These are phyloP conservation scores for Thereva unica DNA, from an alignment of 2,888 invertebrate species.

Conservation along the genomic window DNA sequence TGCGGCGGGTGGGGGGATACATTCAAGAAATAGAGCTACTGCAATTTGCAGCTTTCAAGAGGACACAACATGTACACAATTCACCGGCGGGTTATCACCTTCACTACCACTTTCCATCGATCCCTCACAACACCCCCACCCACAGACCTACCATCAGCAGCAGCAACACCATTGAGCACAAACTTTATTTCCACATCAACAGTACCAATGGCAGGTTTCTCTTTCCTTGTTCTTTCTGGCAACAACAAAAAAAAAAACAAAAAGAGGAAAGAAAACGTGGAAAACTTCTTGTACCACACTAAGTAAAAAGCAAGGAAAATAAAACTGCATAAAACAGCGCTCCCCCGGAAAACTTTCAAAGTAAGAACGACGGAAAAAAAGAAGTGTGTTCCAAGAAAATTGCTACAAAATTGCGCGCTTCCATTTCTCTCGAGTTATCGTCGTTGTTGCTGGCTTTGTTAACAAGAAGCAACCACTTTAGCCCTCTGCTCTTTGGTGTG, in stretches of 20 bases:
- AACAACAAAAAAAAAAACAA: slow-evolving; percentile 14
- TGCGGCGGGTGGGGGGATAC: too few relatives aligned
- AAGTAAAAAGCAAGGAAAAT: not conserved
- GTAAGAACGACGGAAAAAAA: not conserved
- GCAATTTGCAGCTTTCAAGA: slow-evolving; percentile 31
- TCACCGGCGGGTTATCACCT: not conserved
- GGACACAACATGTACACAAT: slow-evolving; percentile 24
- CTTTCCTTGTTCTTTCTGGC: not conserved
- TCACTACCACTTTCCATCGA: slow-evolving; percentile 7
- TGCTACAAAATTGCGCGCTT: slow-evolving; percentile 33
- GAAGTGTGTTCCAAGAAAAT: slow-evolving; percentile 22
- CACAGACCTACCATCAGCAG: not conserved
- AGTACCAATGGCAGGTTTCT: too few relatives aligned
- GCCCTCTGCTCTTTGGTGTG: slow-evolving; percentile 24
- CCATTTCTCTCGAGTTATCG: not conserved
- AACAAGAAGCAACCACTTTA: slow-evolving; percentile 35
- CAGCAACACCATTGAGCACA: not conserved
- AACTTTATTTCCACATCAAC: too few relatives aligned
- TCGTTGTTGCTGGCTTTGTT: slow-evolving; percentile 17
- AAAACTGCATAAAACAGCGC: not conserved
- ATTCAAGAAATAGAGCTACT: slow-evolving; percentile 15
- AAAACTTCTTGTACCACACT: too few relatives aligned
- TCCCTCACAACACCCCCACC: not conserved
- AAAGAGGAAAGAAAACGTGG: not conserved
- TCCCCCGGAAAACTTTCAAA: slow-evolving; percentile 9